Conservation (phyloP, 2,797 vertebrate species). For the Eidolon dupreanum region DNA sequence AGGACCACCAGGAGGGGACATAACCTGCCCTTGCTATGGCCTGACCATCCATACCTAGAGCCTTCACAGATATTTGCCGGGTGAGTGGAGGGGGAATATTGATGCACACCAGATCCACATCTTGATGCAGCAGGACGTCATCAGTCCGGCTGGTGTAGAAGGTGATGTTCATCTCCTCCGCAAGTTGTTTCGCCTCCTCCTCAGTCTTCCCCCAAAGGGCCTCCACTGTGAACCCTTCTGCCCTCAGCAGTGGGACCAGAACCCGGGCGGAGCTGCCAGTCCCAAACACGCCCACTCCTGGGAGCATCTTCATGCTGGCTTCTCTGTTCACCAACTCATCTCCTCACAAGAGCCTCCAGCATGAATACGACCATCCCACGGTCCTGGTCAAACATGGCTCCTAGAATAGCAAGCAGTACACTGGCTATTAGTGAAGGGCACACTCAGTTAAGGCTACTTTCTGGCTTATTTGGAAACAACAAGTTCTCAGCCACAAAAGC, state of each 20-base stretch:
- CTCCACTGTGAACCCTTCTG: conserved; percentile 96
- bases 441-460: not conserved
- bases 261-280: conserved; percentile 95
- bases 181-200: conserved; percentile 94
- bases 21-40: not conserved
- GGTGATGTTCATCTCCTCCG: conserved; percentile 93
- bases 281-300: conserved; percentile 97
- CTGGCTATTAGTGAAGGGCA: not conserved
- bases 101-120: conserved; percentile 98
- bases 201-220: conserved; percentile 96
- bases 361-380: not conserved
- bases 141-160: conserved; percentile 97
- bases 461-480: not conserved
- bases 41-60: conserved; percentile 89
- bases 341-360: conserved; percentile 24
- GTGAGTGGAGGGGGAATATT: conserved; percentile 97
- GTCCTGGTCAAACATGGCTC: conserved; percentile 64
- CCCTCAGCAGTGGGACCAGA: conserved; percentile 94
- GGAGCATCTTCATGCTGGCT: conserved; percentile 91
- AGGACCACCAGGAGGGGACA: not conserved
- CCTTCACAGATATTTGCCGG: conserved; percentile 97
- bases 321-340: conserved; percentile 64
- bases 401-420: conserved; percentile 66
- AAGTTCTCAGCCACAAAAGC: not conserved
- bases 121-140: conserved; percentile 95